Evolutionary conservation across 2,113 vertebrate genomes (phyloP).

Genomic region (Melanocharis versteri): DNA sequence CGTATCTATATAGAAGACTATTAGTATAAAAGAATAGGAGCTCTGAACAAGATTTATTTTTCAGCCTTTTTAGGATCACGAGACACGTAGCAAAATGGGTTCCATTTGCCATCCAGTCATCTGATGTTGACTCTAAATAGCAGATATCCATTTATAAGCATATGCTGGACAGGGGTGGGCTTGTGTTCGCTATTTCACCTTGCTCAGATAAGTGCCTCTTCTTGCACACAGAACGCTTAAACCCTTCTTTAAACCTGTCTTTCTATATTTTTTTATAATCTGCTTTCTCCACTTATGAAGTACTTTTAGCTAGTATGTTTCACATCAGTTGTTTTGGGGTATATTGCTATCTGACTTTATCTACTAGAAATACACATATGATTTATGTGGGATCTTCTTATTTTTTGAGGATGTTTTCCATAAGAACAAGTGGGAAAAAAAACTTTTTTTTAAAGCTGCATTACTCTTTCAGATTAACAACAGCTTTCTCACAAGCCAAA

Average conservation of each 20-base stretch:
- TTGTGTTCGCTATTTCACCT: neutral
- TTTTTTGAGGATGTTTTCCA: neutral
- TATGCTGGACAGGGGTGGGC: rapidly evolving
- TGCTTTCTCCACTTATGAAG: neutral
- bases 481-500: neutral
- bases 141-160: neutral
- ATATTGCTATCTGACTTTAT: neutral
- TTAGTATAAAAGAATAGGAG: neutral
- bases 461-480: neutral
- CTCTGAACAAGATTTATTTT: neutral
- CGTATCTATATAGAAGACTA: neutral
- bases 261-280: neutral
- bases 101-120: neutral
- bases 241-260: neutral
- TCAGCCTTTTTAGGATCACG: neutral
- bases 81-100: rapidly evolving
- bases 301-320: neutral
- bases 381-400: neutral
- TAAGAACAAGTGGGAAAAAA: neutral
- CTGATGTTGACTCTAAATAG: neutral
- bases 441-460: neutral
- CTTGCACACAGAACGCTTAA: neutral
- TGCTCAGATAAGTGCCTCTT: neutral
- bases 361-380: neutral
- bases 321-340: neutral